Percentiles rank a stretch among this genome's conserved stretches.
Conservation (phyloP, 2,113 vertebrate genomes). For the Myrmecobius fasciatus region DNA sequence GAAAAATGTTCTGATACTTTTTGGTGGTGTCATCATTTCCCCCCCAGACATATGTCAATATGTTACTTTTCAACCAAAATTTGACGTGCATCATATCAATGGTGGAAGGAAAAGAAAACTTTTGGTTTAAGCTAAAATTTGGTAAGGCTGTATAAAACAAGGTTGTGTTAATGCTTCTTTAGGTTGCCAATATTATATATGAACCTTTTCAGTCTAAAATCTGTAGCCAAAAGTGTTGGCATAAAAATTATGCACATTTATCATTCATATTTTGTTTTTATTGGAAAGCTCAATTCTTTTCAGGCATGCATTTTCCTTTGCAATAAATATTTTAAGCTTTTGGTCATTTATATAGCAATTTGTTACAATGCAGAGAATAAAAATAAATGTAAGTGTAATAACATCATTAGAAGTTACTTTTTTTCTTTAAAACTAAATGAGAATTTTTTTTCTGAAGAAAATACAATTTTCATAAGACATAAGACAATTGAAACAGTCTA, state of each 20-base stretch:
- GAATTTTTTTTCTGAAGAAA: background rate
- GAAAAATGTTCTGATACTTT: background rate
- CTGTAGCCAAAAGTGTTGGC: background rate
- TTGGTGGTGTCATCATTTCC: background rate
- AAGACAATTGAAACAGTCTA: background rate
- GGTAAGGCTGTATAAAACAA: slow-evolving; percentile 40
- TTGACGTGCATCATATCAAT: background rate
- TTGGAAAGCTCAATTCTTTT: background rate
- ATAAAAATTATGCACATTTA: background rate
- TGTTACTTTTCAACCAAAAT: background rate
- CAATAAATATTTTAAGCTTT: background rate
- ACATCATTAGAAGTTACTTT: background rate
- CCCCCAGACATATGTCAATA: background rate
- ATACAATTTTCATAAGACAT: background rate
- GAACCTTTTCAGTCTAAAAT: background rate
- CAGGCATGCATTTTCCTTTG: background rate
- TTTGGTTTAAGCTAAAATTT: slow-evolving; percentile 27
- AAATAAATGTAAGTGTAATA: background rate
- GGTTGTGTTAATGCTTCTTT: background rate
- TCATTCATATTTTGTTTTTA: background rate
- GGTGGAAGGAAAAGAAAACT: background rate
- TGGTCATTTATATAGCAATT: background rate
- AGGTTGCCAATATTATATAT: background rate
- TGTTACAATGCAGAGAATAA: background rate
- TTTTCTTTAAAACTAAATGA: background rate